phyloP scores from a whole-genome alignment of 92 coral and sea anemone genomes.

The Virgularia gustaviana region DNA sequence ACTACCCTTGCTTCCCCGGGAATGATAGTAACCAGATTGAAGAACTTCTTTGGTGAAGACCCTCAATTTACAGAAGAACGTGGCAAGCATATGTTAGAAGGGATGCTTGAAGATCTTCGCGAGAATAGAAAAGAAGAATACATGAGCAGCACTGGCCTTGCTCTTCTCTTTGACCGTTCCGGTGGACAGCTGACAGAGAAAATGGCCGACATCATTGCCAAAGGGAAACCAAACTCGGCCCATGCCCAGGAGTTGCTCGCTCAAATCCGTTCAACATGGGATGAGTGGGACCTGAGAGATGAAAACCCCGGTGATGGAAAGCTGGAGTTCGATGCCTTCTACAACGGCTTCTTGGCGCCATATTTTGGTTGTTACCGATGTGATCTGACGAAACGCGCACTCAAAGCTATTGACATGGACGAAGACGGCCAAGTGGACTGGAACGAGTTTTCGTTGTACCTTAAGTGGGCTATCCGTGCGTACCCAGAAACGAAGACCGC shows the following conservation, averaged over 20 bases:
- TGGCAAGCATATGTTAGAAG: constrained; percentile 38
- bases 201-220: constrained; percentile 52
- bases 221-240: constrained; percentile 35
- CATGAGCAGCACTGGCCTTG: constrained; percentile 56
- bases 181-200: constrained; percentile 52
- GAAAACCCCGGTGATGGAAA: constrained; percentile 42
- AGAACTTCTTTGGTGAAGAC: constrained; percentile 50
- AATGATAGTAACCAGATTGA: constrained; percentile 51
- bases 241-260: constrained; percentile 42
- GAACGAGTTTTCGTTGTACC: constrained; percentile 73
- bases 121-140: constrained; percentile 57
- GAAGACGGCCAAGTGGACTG: constrained; percentile 64
- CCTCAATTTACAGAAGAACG: constrained; percentile 42
- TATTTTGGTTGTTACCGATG: constrained; percentile 72
- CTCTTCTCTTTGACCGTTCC: constrained; percentile 53
- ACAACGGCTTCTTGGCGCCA: constrained; percentile 71
- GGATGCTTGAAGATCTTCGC: constrained; percentile 52
- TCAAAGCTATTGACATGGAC: constrained; percentile 71
- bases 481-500: constrained; percentile 56
- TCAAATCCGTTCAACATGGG: constrained; percentile 53
- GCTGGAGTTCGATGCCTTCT: constrained; percentile 66
- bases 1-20: constrained; percentile 48
- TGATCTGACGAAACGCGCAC: constrained; percentile 48
- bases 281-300: constrained; percentile 53
- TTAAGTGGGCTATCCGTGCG: constrained; percentile 71